Evolutionary conservation across 2,888 invertebrate genomes (phyloP).

Genomic region (Agrilus mali): DNA sequence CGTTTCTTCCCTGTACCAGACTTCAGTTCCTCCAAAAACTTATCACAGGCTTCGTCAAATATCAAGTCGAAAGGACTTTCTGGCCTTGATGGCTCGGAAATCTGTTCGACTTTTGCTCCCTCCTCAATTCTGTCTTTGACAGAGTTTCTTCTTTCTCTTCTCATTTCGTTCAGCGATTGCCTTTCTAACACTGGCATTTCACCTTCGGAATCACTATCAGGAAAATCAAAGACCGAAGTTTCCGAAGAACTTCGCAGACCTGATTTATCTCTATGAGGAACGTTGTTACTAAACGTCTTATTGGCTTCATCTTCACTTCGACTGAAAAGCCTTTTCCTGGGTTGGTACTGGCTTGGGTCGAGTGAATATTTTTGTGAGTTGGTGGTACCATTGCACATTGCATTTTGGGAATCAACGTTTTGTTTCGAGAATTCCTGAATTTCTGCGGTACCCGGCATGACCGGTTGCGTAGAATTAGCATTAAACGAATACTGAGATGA

Average conservation of each 20-base stretch:
- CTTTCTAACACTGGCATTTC: slow-evolving; percentile 48
- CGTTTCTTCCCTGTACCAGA: slow-evolving; percentile 46
- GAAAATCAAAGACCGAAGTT: slow-evolving; percentile 51
- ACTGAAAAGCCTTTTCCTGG: slow-evolving; percentile 43
- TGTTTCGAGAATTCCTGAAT: not conserved
- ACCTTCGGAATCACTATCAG: slow-evolving; percentile 49
- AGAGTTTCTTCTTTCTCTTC: slow-evolving; percentile 42
- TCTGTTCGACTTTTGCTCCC: slow-evolving; percentile 30
- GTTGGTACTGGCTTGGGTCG: slow-evolving; percentile 18
- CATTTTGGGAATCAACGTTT: not conserved
- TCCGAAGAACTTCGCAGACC: slow-evolving; percentile 46
- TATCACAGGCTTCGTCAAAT: slow-evolving; percentile 65
- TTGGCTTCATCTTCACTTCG: slow-evolving; percentile 41
- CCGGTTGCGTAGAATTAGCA: slow-evolving; percentile 1
- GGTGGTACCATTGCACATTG: too few species aligned
- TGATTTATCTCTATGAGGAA: slow-evolving; percentile 34
- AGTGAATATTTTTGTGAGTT: not conserved
- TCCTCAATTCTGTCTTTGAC: slow-evolving; percentile 42
- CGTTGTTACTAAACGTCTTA: slow-evolving; percentile 22
- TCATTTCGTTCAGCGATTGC: slow-evolving; percentile 54
- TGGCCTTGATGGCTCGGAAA: slow-evolving; percentile 16
- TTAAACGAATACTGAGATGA: slow-evolving; percentile 13
- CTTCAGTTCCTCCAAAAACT: slow-evolving; percentile 63
- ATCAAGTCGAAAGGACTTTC: slow-evolving; percentile 32
- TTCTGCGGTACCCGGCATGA: not conserved